phyloP scores from a whole-genome alignment of 2,797 vertebrate species.

The Artibeus jamaicensis region DNA sequence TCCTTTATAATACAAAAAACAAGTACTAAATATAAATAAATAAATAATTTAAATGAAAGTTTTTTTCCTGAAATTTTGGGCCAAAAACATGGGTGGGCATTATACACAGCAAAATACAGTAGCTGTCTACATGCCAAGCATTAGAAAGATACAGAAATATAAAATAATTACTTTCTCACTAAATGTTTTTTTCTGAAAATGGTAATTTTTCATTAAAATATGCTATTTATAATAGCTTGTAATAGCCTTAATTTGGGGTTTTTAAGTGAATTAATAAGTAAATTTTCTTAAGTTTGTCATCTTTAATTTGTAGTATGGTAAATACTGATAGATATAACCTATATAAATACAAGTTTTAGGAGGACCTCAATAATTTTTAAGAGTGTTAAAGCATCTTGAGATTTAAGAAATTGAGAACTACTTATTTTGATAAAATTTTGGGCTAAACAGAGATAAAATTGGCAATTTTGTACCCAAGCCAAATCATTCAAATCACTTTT shows the following conservation, averaged over 20 bases:
- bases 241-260: neutral
- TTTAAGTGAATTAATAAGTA: neutral
- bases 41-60: too few species aligned
- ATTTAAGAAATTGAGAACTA: neutral
- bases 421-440: neutral
- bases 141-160: neutral
- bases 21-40: too few species aligned
- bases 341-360: neutral
- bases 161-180: conserved; percentile 6
- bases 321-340: neutral
- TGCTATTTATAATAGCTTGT: neutral
- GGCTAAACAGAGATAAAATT: neutral
- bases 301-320: neutral
- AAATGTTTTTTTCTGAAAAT: conserved; percentile 14
- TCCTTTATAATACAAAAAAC: too few species aligned
- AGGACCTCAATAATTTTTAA: neutral
- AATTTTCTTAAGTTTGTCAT: neutral
- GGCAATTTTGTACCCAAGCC: neutral
- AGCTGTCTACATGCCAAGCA: neutral
- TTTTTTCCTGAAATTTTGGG: too few species aligned
- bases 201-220: conserved; percentile 18
- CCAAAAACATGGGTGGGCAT: too few species aligned
- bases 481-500: conserved; percentile 8
- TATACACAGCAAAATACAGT: too few species aligned
- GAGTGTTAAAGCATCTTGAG: neutral